Base-by-base conservation (phyloP, 2,113 vertebrate species). In the Budorcas taxicolor region DNA sequence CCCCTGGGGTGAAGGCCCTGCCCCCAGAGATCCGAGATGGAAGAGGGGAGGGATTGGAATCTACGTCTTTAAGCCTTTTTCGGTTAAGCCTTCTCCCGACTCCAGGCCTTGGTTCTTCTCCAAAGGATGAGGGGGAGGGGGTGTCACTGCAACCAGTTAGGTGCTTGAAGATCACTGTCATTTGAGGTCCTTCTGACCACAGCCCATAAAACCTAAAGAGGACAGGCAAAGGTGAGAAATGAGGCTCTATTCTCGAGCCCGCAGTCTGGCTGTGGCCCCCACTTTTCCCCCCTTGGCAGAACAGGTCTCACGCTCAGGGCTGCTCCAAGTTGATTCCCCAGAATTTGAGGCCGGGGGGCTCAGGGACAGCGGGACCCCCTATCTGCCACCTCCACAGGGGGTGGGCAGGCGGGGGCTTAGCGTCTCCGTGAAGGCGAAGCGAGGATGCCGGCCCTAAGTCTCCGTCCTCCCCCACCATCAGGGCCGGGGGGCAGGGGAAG, bases 341-440 rank as follows among this genome's bases (percentile, higher is more conserved):
- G 97, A 99, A 99, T 96, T 98, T 99, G 95, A 99, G 98, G 98
- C 99, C 98, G 71, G 99, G 99, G 85, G 99, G 99, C 96, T 98
- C 98, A 0, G 99, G 99, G 7, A 99, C 97, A 16, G 99, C 99
- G 74, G 97, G 99, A n/a, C 99, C 99, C 83, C 99, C 99, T 29
- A 99, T 45, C 96, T 99, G 98, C 99, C 99, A 99, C 81, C 97
- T 97, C 99, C 99, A 99, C 78, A 99, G 94, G 14, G 99, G 99
- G 98, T 99, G 99, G 9, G 98, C 98, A 47, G 98, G 99, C 93
- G 98, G 97, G 14, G 98, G 98, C 15, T 91, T 97, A 55, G 96
- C 67, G 21, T 98, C 97, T 71, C 98, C 98, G 40, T 97, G 98
- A 3, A 98, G 98, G 53, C 98, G 98, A 52, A 99, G 97, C 4